Conservation (phyloP, 2,113 vertebrate species). For the Cyprinodon variegatus region DNA sequence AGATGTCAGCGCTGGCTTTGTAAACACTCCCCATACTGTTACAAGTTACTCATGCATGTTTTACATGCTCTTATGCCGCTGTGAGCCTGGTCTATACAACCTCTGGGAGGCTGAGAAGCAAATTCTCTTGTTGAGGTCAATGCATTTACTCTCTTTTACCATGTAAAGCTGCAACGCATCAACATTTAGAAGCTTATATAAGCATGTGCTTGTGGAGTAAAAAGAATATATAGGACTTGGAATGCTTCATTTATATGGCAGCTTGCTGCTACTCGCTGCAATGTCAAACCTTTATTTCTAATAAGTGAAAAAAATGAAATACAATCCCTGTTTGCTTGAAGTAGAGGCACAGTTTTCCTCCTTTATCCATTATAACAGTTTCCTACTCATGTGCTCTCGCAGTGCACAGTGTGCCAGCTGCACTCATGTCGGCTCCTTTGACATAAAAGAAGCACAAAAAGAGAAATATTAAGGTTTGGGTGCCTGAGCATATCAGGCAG, state of each 20-base stretch:
- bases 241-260: background rate
- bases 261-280: background rate
- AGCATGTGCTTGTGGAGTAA: background rate
- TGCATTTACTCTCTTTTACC: constrained; percentile 44
- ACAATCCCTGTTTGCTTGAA: background rate
- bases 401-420: background rate
- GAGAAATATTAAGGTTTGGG: constrained; percentile 39
- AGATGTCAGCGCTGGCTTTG: constrained; percentile 58
- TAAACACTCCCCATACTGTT: constrained; percentile 52
- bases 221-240: background rate
- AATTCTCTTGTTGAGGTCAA: constrained; percentile 42
- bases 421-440: constrained; percentile 4
- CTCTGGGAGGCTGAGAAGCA: constrained; percentile 50
- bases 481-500: constrained; percentile 11
- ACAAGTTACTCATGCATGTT: constrained; percentile 66
- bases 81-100: constrained; percentile 37
- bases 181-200: background rate
- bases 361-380: background rate
- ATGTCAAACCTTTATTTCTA: background rate
- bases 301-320: background rate
- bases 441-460: constrained; percentile 28
- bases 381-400: background rate
- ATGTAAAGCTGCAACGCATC: constrained; percentile 8
- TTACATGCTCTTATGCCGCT: constrained; percentile 56
- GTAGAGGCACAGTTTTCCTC: background rate